These are phyloP conservation scores for Indicator indicator DNA, from an alignment of 2,113 vertebrate species.

Conservation along the genomic window DNA sequence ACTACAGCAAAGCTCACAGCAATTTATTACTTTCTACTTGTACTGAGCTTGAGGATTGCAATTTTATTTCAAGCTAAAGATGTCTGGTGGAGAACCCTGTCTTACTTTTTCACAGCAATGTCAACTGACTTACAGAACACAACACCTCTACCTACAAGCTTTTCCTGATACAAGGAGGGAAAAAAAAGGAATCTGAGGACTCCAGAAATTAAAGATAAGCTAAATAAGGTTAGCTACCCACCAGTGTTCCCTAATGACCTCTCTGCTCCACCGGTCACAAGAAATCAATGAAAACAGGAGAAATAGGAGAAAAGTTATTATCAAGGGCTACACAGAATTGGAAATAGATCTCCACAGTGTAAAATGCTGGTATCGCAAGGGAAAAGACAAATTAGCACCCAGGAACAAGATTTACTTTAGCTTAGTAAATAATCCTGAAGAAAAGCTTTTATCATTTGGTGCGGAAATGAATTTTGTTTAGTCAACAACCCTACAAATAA, in stretches of 20 bases:
- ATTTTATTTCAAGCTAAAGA: neutral
- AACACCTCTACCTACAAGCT: neutral
- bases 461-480: neutral
- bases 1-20: neutral
- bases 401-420: neutral
- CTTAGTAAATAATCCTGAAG: neutral
- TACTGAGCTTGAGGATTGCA: neutral
- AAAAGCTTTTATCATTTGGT: neutral
- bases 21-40: neutral
- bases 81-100: neutral
- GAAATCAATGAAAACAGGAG: neutral
- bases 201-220: neutral
- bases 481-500: neutral
- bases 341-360: neutral
- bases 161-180: accelerated
- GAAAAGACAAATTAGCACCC: neutral
- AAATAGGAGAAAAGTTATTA: neutral
- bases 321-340: neutral
- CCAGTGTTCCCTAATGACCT: neutral
- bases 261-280: neutral
- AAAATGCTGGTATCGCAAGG: neutral
- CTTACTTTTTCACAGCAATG: neutral
- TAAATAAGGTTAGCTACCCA: neutral
- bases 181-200: neutral
- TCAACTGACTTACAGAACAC: neutral